Evolutionary conservation across 92 coral and sea anemone genomes (phyloP).

Genomic region (Porites evermanni): DNA sequence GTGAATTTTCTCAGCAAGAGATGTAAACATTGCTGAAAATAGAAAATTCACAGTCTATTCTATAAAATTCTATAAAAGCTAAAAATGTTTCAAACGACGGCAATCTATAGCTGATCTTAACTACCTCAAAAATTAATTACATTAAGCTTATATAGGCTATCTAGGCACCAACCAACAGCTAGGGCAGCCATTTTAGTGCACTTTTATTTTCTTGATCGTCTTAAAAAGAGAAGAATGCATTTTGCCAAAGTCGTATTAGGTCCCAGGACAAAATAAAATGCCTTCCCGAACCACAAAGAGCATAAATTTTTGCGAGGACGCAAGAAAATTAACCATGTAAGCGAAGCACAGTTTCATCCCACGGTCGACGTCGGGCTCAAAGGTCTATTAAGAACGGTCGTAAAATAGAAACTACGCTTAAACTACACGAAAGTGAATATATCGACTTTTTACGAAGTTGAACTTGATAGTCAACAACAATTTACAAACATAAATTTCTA

Average conservation of each 20-base stretch:
- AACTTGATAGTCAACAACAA: neutral
- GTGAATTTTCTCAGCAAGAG: neutral
- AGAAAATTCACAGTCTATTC: neutral
- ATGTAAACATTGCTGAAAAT: neutral
- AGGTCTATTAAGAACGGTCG: neutral
- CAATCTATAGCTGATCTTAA: neutral
- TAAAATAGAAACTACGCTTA: neutral
- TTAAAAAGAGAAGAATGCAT: neutral
- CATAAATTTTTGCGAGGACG: neutral
- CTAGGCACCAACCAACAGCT: neutral
- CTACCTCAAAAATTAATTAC: neutral
- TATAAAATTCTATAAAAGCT: neutral
- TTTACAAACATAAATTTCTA: neutral
- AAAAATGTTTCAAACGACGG: slow-evolving; percentile 9
- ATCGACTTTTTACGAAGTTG: neutral
- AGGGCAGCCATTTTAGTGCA: neutral
- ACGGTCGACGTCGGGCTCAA: no score
- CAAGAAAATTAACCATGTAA: neutral
- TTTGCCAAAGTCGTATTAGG: neutral
- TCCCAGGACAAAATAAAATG: neutral
- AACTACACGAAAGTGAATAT: neutral
- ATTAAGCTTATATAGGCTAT: neutral
- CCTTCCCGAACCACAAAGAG: neutral
- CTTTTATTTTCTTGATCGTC: neutral
- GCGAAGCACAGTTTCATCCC: no score